Conservation (phyloP, 2,797 vertebrate species). For the Microctenopoma lineatum region DNA sequence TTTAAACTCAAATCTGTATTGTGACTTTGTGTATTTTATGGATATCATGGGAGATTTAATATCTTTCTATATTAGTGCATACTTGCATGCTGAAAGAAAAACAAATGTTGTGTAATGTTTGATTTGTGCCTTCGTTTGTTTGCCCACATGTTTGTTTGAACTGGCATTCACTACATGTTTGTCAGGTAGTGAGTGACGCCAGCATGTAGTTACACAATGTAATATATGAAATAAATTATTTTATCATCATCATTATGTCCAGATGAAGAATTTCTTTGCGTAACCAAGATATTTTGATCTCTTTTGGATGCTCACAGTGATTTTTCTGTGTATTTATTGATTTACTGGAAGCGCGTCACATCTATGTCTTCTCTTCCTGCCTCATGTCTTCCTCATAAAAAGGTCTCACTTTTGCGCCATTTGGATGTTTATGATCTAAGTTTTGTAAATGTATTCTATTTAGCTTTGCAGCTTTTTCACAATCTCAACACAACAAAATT, state of each 20-base stretch:
- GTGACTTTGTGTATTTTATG: constrained; percentile 21
- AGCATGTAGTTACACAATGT: constrained; percentile 26
- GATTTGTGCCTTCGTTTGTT: constrained; percentile 50
- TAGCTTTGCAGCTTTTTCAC: constrained; percentile 7
- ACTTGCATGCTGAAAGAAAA: constrained; percentile 24
- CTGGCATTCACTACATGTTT: constrained; percentile 35
- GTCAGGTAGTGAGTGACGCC: constrained; percentile 37
- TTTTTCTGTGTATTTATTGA: not conserved
- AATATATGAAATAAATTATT: constrained; percentile 27
- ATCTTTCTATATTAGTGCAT: constrained; percentile 30
- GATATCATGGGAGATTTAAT: constrained; percentile 33
- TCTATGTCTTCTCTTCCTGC: not conserved
- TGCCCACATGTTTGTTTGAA: constrained; percentile 34
- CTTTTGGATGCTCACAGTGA: not conserved
- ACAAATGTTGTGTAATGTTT: constrained; percentile 31
- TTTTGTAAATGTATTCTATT: not conserved
- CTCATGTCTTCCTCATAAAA: not conserved
- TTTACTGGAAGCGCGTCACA: not conserved
- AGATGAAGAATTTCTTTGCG: constrained; percentile 1
- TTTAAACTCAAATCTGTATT: not conserved
- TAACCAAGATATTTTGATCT: not conserved
- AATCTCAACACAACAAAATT: constrained; percentile 10
- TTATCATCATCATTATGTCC: constrained; percentile 20
- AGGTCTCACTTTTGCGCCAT: not conserved
- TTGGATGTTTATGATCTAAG: not conserved